These are phyloP conservation scores for Lacerta bilineata DNA, from an alignment of 2,797 vertebrate species.

Conservation along the genomic window DNA sequence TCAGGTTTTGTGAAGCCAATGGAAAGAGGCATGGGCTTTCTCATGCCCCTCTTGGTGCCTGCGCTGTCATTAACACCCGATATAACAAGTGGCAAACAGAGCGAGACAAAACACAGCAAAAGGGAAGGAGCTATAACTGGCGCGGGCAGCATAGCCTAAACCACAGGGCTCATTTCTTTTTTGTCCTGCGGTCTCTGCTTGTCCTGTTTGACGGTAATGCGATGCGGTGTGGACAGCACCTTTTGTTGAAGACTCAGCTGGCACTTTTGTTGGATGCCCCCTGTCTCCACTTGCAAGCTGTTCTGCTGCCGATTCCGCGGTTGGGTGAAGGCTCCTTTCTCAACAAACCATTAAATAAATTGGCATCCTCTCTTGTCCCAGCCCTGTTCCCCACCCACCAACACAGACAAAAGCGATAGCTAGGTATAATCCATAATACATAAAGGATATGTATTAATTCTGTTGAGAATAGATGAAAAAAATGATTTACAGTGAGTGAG, in stretches of 20 bases:
- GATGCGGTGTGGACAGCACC: not conserved
- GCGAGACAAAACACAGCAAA: not conserved
- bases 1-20: not conserved
- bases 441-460: not conserved
- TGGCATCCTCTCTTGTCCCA: not conserved
- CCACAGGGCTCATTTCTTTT: not conserved
- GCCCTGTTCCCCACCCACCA: no score
- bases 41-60: not conserved
- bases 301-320: not conserved
- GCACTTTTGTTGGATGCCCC: not conserved
- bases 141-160: not conserved
- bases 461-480: not conserved
- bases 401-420: not conserved
- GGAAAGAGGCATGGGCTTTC: not conserved
- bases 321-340: not conserved
- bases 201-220: not conserved
- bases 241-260: conserved; percentile 9
- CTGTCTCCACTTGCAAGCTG: not conserved
- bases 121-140: not conserved
- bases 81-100: not conserved
- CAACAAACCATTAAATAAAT: not conserved
- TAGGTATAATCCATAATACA: not conserved
- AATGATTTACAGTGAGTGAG: not conserved
- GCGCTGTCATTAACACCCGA: not conserved
- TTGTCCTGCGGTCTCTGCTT: not conserved